phyloP scores from a whole-genome alignment of 2,797 vertebrate species.

The Tenualosa thibaudeaui region DNA sequence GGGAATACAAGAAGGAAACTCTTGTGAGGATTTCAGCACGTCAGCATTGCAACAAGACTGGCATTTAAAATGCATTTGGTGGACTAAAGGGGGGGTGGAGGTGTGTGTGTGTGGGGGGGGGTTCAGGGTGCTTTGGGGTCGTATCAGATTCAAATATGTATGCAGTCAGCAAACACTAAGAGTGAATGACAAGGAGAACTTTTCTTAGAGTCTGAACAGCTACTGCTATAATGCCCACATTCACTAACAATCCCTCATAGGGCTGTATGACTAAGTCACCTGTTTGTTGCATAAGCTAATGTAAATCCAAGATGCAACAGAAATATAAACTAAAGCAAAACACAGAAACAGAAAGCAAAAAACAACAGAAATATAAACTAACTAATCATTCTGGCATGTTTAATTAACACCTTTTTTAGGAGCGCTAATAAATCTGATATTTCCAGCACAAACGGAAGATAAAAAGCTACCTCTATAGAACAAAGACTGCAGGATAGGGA shows the following conservation, averaged over 20 bases:
- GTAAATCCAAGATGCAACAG: background rate
- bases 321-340: background rate
- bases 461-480: background rate
- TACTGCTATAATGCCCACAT: background rate
- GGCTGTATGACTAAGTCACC: background rate
- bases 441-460: background rate
- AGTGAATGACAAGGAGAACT: background rate
- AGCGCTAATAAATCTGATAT: background rate
- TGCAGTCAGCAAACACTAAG: slow-evolving; percentile 37
- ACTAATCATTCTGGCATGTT: background rate
- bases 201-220: background rate
- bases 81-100: too few species aligned
- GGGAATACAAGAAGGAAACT: slow-evolving; percentile 59
- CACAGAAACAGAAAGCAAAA: background rate
- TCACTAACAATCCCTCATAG: background rate
- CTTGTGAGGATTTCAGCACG: slow-evolving; percentile 44
- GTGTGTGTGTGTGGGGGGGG: background rate
- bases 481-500: background rate
- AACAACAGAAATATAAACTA: background rate
- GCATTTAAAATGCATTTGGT: slow-evolving; percentile 12
- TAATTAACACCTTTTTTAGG: background rate
- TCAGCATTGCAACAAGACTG: slow-evolving; percentile 28
- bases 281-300: background rate
- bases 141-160: slow-evolving; percentile 40
- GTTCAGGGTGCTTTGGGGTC: background rate